These are phyloP conservation scores for Phenganax stokvisi DNA, from an alignment of 92 coral and sea anemone genomes.

Conservation along the genomic window DNA sequence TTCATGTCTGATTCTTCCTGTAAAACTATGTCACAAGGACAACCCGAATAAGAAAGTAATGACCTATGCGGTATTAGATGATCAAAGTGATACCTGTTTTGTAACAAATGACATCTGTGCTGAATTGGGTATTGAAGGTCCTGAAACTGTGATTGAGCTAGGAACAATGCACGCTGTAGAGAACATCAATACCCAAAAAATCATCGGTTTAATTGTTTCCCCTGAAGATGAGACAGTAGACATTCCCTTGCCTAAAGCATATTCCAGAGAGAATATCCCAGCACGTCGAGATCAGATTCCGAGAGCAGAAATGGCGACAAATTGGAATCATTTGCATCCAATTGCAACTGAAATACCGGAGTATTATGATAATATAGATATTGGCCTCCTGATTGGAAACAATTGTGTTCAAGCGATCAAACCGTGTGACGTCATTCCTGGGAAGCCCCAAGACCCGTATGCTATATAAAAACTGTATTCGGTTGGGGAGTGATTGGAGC, in stretches of 20 bases:
- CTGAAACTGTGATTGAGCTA: slow-evolving; percentile 35
- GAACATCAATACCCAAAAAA: slow-evolving; percentile 40
- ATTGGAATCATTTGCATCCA: slow-evolving; percentile 49
- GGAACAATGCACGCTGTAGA: slow-evolving; percentile 47
- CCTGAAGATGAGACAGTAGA: no score
- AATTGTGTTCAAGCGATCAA: slow-evolving; percentile 53
- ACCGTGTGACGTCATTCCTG: slow-evolving; percentile 59
- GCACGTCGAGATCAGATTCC: slow-evolving; percentile 47
- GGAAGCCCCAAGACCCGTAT: slow-evolving; percentile 45
- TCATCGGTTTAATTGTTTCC: slow-evolving; percentile 36
- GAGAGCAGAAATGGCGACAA: slow-evolving; percentile 24
- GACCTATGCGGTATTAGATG: slow-evolving; percentile 55
- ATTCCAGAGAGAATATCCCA: slow-evolving; percentile 39
- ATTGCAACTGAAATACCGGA: slow-evolving; percentile 39
- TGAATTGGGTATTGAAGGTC: slow-evolving; percentile 43
- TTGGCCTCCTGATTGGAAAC: slow-evolving; percentile 55
- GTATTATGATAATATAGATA: slow-evolving; percentile 40
- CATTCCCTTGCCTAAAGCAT: slow-evolving; percentile 27
- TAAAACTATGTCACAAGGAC: slow-evolving; percentile 43
- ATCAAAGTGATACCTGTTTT: slow-evolving; percentile 52
- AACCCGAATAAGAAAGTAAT: slow-evolving; percentile 38
- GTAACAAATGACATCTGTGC: slow-evolving; percentile 12
- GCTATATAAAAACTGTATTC: slow-evolving; percentile 45
- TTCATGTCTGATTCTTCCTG: slow-evolving; percentile 54
- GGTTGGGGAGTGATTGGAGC: slow-evolving; percentile 60